phyloP scores from a whole-genome alignment of 2,888 invertebrate genomes.

The Papilio elwesi region DNA sequence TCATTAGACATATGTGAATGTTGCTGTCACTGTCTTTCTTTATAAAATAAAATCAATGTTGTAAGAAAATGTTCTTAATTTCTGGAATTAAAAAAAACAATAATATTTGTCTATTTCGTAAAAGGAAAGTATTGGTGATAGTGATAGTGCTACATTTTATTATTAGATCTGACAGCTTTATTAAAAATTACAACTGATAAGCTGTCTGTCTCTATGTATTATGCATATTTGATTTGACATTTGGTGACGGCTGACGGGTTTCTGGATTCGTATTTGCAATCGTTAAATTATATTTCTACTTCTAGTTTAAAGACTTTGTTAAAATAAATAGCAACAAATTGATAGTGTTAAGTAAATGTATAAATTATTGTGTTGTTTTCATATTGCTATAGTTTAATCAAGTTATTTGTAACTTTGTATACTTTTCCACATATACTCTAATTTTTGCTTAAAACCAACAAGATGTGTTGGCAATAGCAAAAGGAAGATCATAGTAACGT shows the following conservation, averaged over 20 bases:
- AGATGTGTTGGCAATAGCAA: conserved; percentile 68
- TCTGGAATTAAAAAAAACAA: no score
- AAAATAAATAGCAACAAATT: background rate
- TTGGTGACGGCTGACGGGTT: background rate
- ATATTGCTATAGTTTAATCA: background rate
- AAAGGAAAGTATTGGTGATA: no score
- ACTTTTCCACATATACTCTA: conserved; percentile 42
- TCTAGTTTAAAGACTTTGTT: conserved; percentile 2
- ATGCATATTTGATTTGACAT: background rate
- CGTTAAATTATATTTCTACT: conserved; percentile 6
- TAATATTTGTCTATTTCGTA: no score
- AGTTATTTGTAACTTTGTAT: conserved; percentile 15
- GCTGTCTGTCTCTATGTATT: background rate
- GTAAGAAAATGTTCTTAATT: no score
- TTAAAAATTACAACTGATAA: no score
- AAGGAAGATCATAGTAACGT: conserved; percentile 42
- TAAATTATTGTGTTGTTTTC: background rate
- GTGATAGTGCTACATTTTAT: no score
- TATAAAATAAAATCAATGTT: no score
- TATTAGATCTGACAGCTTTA: no score
- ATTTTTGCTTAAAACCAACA: conserved; percentile 50
- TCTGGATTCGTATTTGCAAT: conserved; percentile 14
- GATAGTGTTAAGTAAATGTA: background rate
- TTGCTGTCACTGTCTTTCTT: no score
- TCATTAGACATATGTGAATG: no score